Evolutionary conservation across 2,888 invertebrate genomes (phyloP), one percentile per base, ranked within the genome.

Genomic region (Lasioglossum morio): DNA sequence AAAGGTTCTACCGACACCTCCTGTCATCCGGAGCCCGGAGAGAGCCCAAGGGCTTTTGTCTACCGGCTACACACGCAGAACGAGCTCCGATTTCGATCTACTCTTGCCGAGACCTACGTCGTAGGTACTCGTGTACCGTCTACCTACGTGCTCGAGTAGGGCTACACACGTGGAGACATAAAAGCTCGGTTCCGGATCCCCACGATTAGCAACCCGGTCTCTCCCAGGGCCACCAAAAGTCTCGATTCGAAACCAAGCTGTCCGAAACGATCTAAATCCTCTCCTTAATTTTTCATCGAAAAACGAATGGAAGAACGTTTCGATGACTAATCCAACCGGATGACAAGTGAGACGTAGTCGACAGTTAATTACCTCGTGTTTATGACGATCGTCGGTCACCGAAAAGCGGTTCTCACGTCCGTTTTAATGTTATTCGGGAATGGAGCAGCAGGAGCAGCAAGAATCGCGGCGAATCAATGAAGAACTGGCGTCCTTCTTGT

Each of bases 61-160:
- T 91, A 87, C 89, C 76, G 43, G 75, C 83, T 69, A 43, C 77
- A 81, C 87, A n/a, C 69, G 82, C 87, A 84, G 87, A 89, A 87
- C 85, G 89, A 92, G 92, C 92, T 92, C 92, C 91, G 91, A 92
- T 92, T 92, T 92, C 92, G 91, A 92, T 92, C 92, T 92, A 53
- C 79, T 87, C 86, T 63, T 16, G 87, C 86, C 76, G 85, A 23
- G 87, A 82, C 86, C 87, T 89, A 83, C 87, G 82, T 88, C 63
- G 81, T 87, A 75, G 82, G 83, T 82, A 66, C 80, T 74, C 77
- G 30, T 72, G 72, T 85, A 85, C 82, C 84, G 73, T 76, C 81
- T 77, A 79, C 73, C 86, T 91, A 90, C 92, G 91, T 90, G 87
- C 87, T 88, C 87, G 79, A 91, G 89, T 87, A 53, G 90, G 83